Evolutionary conservation across 2,113 vertebrate genomes (phyloP).

Genomic region (Trinectes maculatus): DNA sequence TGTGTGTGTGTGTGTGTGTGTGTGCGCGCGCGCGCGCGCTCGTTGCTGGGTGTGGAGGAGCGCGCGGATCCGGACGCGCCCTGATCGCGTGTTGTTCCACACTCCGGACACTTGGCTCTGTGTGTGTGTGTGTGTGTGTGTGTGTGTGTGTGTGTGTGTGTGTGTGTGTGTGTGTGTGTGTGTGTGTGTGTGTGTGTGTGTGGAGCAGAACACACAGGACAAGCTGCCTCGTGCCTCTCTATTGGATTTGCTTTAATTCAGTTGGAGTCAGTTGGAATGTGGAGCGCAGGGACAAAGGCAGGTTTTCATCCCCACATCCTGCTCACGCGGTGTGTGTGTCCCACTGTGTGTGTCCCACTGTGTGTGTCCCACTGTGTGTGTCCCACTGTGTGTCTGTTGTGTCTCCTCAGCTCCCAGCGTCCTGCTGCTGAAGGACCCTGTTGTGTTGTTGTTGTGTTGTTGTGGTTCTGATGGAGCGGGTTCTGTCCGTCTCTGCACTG

Average conservation of each 20-base stretch:
- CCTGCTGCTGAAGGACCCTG: constrained; percentile 58
- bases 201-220: neutral
- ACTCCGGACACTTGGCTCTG: too few relatives aligned
- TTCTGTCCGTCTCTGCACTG: neutral
- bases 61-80: too few relatives aligned
- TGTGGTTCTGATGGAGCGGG: constrained; percentile 4
- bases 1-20: too few relatives aligned
- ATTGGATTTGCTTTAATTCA: constrained; percentile 75
- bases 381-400: constrained; percentile 66
- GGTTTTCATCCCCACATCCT: constrained; percentile 70
- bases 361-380: constrained; percentile 60
- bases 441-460: neutral
- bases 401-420: constrained; percentile 71
- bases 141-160: too few relatives aligned
- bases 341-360: neutral
- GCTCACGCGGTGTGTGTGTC: constrained; percentile 33
- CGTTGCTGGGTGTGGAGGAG: too few relatives aligned
- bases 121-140: too few relatives aligned
- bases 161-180: too few relatives aligned
- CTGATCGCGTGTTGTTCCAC: too few relatives aligned
- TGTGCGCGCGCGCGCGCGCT: too few relatives aligned
- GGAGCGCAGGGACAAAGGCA: constrained; percentile 69
- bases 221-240: constrained; percentile 38
- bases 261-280: constrained; percentile 70
- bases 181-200: too few relatives aligned